phyloP scores from a whole-genome alignment of 1,140 invertebrate genomes.

The Drosophila paulistorum region DNA sequence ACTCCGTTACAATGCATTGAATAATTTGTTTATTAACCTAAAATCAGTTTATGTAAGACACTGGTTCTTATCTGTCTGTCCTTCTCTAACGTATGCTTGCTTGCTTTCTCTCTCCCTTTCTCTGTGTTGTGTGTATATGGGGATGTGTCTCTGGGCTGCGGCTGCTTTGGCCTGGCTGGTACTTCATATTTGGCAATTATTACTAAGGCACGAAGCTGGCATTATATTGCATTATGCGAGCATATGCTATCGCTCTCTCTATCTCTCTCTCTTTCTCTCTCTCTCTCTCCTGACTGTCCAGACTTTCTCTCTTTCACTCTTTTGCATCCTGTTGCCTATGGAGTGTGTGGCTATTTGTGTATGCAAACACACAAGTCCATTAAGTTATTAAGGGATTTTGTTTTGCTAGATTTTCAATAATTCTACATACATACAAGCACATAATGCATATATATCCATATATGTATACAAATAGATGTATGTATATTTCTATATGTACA shows the following conservation, averaged over 20 bases:
- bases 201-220: conserved; percentile 48
- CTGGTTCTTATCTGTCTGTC: background rate
- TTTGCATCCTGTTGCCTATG: background rate
- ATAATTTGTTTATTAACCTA: conserved; percentile 78
- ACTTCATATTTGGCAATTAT: conserved; percentile 68
- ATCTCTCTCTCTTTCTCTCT: background rate
- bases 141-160: conserved; percentile 15
- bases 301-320: background rate
- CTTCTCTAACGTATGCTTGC: background rate
- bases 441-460: background rate
- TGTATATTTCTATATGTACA: background rate
- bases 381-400: conserved; percentile 81
- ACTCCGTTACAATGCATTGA: conserved; percentile 57
- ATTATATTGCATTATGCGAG: conserved; percentile 52
- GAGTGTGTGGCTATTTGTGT: conserved; percentile 35
- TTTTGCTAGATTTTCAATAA: conserved; percentile 60
- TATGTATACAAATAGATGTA: background rate
- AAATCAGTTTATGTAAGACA: conserved; percentile 70
- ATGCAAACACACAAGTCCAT: conserved; percentile 73
- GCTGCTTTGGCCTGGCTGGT: conserved; percentile 10
- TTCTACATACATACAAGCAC: conserved; percentile 5
- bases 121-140: too few relatives aligned
- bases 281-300: background rate
- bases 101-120: background rate
- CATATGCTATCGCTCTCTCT: conserved; percentile 26